phyloP scores from a whole-genome alignment of 2,888 invertebrate genomes.

The Callinectes sapidus region DNA sequence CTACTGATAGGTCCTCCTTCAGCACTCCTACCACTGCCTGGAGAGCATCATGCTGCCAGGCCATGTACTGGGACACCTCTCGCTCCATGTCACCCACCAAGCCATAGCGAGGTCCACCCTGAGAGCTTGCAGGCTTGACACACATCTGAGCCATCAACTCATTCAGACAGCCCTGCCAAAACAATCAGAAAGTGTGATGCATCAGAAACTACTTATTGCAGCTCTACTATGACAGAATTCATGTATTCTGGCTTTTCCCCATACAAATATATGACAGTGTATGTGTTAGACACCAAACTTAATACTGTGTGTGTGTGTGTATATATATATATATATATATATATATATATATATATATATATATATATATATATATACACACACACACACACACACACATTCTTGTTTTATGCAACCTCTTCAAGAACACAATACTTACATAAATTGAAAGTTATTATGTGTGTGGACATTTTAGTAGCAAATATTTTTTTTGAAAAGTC shows the following conservation, averaged over 20 bases:
- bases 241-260: not conserved
- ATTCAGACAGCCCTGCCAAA: constrained; percentile 87
- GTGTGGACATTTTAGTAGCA: too few relatives aligned
- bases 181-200: constrained; percentile 50
- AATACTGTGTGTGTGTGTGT: too few relatives aligned
- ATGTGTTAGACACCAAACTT: not conserved
- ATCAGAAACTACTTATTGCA: not conserved
- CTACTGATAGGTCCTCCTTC: constrained; percentile 61
- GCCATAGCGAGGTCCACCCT: constrained; percentile 56
- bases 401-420: too few relatives aligned
- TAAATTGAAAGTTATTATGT: too few relatives aligned
- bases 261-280: too few relatives aligned
- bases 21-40: constrained; percentile 68
- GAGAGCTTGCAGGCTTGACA: constrained; percentile 68
- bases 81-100: constrained; percentile 64
- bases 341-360: too few relatives aligned
- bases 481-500: too few relatives aligned
- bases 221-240: not conserved
- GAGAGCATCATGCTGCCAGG: constrained; percentile 71
- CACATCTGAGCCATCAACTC: constrained; percentile 90
- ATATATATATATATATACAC: too few relatives aligned
- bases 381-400: too few relatives aligned
- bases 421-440: too few relatives aligned
- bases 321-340: too few relatives aligned
- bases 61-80: constrained; percentile 66